Conservation (phyloP, 1,140 invertebrate genomes). For the Muscidifurax raptorellus region DNA sequence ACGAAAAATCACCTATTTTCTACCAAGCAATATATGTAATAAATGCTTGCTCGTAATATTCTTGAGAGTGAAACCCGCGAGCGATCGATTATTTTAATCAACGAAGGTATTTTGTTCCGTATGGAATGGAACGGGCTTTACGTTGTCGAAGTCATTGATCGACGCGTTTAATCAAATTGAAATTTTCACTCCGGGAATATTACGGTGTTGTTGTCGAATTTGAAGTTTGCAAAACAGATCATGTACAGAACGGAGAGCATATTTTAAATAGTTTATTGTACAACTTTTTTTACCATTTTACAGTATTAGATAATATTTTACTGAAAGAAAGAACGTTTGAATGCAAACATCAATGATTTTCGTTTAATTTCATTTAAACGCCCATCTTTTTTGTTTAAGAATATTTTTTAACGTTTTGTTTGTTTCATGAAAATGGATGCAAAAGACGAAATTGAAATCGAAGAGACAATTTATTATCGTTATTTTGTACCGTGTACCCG, state of each 20-base stretch:
- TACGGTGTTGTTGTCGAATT: neutral
- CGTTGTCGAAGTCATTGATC: neutral
- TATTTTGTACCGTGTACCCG: neutral
- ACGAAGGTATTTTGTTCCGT: neutral
- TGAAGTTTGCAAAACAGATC: neutral
- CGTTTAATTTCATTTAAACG: no score
- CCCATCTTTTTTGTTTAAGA: neutral
- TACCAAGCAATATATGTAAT: constrained; percentile 7
- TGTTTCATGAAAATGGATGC: neutral
- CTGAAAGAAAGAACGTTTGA: neutral
- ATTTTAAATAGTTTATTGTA: neutral
- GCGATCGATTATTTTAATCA: neutral
- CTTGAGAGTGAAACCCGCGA: neutral
- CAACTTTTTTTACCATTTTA: constrained; percentile 1
- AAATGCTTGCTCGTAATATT: neutral
- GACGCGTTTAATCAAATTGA: neutral
- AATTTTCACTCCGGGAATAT: neutral
- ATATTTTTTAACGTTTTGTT: neutral
- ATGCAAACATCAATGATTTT: neutral
- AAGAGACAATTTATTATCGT: neutral
- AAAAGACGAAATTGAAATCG: constrained; percentile 22
- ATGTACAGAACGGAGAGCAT: neutral
- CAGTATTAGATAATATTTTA: neutral
- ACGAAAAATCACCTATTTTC: constrained; percentile 34
- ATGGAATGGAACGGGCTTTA: neutral